Evolutionary conservation across 2,888 invertebrate genomes (phyloP), one percentile per base, ranked within the genome.

Genomic region (Heliconius sara): DNA sequence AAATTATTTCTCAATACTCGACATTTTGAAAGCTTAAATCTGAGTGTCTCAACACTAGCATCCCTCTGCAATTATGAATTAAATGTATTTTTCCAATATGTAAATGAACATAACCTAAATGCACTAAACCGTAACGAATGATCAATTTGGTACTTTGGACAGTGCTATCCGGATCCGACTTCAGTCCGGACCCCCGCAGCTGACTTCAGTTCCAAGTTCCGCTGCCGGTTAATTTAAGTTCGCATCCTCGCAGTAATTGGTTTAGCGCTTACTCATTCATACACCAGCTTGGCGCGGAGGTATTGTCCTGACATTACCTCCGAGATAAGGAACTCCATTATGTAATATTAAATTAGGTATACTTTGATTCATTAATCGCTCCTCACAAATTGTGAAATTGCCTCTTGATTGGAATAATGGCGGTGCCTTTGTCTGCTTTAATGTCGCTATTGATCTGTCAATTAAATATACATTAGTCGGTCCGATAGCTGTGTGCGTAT

Each of bases 201-300:
- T 27, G 75, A 63, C 57, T 57, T 57, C 10, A n/a, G 39, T 43
- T 65, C 75, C 70, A 43, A 74, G 43, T 74, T 72, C 74, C 74
- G 39, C 74, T 57, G 6, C 79, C 84, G 83, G 88, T 87, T 88
- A 88, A 89, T 89, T 89, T 88, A 88, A 89, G 89, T 88, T 89
- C 82, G 80, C 83, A 79, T 81, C 84, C 84, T 85, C 83, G 84
- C 83, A 83, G 86, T 87, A 88, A 89, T 87, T 88, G 86, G 83
- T 84, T 85, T 83, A 81, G 78, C 85, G 84, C 85, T 88, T 84
- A 86, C 85, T 86, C 83, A 88, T 88, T 88, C 88, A 88, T 84
- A 84, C 81, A 83, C 82, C 63, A 79, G 83, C 79, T 84, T 80
- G 81, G 84, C 84, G 77, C 84, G 78, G 82, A 84, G 86, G 81